Percentiles rank a stretch among this genome's conserved stretches.
Conservation (phyloP, 2,113 vertebrate genomes). For the Hippocampus mohnikei region DNA sequence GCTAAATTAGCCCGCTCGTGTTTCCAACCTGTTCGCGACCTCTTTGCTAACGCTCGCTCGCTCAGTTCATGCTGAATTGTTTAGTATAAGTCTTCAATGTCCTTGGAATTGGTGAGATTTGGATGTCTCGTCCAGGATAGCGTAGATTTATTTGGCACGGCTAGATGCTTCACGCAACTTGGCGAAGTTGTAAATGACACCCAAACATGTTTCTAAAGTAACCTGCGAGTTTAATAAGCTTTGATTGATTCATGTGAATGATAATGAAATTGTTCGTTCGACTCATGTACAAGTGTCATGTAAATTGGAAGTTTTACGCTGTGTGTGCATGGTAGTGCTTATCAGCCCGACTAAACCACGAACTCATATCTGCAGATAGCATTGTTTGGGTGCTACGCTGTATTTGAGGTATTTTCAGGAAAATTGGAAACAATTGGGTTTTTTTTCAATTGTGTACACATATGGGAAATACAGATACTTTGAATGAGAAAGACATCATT, state of each 20-base stretch:
- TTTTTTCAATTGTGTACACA: too few relatives aligned
- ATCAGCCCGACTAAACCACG: too few relatives aligned
- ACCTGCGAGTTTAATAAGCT: background rate
- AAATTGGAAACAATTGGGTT: too few relatives aligned
- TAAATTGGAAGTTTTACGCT: background rate
- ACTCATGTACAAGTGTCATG: background rate
- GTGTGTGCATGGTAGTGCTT: too few relatives aligned
- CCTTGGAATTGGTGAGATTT: background rate
- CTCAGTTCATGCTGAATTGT: background rate
- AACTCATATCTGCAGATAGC: too few relatives aligned
- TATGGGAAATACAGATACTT: background rate
- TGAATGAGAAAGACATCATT: background rate
- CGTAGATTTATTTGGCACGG: background rate
- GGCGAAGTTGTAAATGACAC: background rate
- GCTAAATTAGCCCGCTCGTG: slow-evolving; percentile 51
- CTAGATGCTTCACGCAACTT: background rate
- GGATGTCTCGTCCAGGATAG: background rate
- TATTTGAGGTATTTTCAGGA: too few relatives aligned
- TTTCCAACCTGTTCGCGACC: slow-evolving; percentile 51
- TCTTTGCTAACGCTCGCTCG: slow-evolving; percentile 13
- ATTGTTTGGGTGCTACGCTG: too few relatives aligned
- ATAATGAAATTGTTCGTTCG: background rate
- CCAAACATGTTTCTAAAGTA: background rate
- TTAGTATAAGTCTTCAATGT: background rate
- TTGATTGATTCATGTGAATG: background rate